A percentile compares a stretch with the other conserved stretches of the same genome.
Evolutionary conservation across 2,888 invertebrate species (phyloP).

Genomic region (Archips xylosteana): DNA sequence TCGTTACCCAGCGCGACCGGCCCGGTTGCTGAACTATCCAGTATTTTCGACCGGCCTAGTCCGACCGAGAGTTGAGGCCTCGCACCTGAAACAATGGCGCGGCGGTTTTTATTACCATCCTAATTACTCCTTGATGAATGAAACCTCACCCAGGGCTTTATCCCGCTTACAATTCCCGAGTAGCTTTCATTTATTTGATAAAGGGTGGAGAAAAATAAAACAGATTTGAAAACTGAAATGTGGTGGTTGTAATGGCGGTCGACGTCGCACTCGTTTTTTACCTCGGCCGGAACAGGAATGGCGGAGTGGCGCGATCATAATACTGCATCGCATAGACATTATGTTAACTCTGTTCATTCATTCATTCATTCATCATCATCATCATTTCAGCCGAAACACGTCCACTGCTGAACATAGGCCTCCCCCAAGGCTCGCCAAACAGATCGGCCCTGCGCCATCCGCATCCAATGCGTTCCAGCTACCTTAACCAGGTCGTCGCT

Average conservation of each 20-base stretch:
- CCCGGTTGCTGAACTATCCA: not conserved
- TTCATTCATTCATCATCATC: no score
- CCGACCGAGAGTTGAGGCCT: no score
- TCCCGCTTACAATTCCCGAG: not conserved
- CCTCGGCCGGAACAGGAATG: not conserved
- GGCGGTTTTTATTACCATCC: slow-evolving; percentile 30
- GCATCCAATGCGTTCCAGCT: no score
- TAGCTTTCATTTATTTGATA: slow-evolving; percentile 27
- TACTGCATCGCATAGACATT: no score
- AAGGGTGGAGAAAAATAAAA: slow-evolving; percentile 25
- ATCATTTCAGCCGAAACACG: no score
- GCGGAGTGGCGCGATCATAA: no score
- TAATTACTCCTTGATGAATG: slow-evolving; percentile 37
- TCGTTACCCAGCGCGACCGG: not conserved
- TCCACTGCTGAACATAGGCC: no score
- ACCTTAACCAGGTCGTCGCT: no score
- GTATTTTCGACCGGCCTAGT: not conserved
- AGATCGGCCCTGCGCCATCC: no score
- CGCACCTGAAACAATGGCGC: slow-evolving; percentile 10
- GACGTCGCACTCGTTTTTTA: not conserved
- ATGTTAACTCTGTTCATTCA: no score
- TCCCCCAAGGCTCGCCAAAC: no score
- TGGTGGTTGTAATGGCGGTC: not conserved
- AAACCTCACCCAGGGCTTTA: slow-evolving; percentile 18
- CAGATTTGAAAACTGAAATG: slow-evolving; percentile 13